A percentile compares a stretch with the other conserved stretches of the same genome.
Conservation (phyloP, 2,797 vertebrate genomes). For the Aeoliscus strigatus region DNA sequence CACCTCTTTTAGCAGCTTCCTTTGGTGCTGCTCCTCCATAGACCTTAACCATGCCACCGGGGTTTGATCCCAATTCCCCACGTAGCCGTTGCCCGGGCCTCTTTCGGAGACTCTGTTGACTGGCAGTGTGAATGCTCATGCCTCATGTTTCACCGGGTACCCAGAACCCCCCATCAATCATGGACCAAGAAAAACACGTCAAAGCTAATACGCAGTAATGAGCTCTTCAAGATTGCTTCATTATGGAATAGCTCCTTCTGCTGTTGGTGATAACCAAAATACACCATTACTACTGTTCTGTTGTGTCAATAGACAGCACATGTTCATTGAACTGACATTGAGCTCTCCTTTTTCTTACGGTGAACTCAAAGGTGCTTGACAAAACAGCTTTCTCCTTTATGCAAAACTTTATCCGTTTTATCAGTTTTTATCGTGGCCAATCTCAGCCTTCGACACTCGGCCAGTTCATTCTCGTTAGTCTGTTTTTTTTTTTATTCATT, state of each 20-base stretch:
- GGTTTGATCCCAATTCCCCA: constrained; percentile 46
- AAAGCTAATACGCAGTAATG: constrained; percentile 53
- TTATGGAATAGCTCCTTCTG: constrained; percentile 19
- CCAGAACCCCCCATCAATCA: constrained; percentile 68
- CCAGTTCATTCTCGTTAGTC: too few species aligned
- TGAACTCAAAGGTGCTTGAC: too few species aligned
- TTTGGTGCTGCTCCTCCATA: constrained; percentile 42
- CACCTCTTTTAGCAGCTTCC: constrained; percentile 45
- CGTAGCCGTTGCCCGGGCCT: constrained; percentile 61
- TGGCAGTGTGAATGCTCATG: constrained; percentile 61
- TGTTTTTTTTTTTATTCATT: too few species aligned
- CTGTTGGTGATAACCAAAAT: constrained; percentile 18
- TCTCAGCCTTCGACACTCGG: too few species aligned
- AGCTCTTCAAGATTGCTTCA: constrained; percentile 43
- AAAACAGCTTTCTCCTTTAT: too few species aligned
- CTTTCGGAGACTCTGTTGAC: constrained; percentile 58
- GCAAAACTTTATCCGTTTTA: too few species aligned
- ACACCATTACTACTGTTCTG: neutral
- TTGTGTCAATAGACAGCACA: too few species aligned
- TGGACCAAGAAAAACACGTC: constrained; percentile 70
- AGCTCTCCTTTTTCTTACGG: too few species aligned
- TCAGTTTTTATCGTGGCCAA: too few species aligned
- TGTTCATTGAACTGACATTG: too few species aligned
- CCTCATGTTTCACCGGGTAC: constrained; percentile 64
- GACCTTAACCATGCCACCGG: constrained; percentile 43